Percentiles rank a stretch among this genome's conserved stretches.
Evolutionary conservation across 2,797 vertebrate genomes (phyloP).

Genomic region (Argentina silus): DNA sequence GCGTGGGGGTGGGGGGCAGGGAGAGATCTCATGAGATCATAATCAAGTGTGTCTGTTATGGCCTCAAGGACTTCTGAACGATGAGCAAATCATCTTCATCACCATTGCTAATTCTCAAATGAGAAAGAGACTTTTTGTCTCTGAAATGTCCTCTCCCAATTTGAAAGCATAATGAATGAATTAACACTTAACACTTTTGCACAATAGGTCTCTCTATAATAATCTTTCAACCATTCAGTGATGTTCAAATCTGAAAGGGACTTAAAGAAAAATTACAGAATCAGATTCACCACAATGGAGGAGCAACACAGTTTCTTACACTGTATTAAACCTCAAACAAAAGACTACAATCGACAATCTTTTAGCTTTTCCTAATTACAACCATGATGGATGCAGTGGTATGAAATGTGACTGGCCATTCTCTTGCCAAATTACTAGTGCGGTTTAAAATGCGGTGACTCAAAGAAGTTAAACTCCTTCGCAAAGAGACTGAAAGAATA

Average conservation of each 20-base stretch:
- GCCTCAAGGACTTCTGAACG: conserved; percentile 16
- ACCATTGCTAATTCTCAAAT: not conserved
- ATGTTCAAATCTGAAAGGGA: not conserved
- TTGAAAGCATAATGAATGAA: not conserved
- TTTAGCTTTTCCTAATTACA: not conserved
- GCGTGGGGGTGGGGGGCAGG: not conserved
- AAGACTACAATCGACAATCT: not conserved
- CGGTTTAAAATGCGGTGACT: not conserved
- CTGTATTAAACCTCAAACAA: not conserved
- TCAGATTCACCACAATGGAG: not conserved
- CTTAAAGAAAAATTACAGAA: not conserved
- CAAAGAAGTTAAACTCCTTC: not conserved
- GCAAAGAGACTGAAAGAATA: not conserved
- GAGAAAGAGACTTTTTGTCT: not conserved
- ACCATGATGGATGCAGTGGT: not conserved
- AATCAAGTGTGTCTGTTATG: not conserved
- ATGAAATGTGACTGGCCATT: not conserved
- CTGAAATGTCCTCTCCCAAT: not conserved
- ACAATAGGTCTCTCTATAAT: too few relatives aligned
- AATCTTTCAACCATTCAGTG: not conserved
- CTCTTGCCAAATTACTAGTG: not conserved
- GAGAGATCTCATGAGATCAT: conserved; percentile 14
- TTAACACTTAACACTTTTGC: too few relatives aligned
- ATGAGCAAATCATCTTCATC: conserved; percentile 20
- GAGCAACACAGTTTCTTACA: too few relatives aligned